Base-by-base conservation (phyloP, 2,113 vertebrate species). In the Phaethon lepturus region DNA sequence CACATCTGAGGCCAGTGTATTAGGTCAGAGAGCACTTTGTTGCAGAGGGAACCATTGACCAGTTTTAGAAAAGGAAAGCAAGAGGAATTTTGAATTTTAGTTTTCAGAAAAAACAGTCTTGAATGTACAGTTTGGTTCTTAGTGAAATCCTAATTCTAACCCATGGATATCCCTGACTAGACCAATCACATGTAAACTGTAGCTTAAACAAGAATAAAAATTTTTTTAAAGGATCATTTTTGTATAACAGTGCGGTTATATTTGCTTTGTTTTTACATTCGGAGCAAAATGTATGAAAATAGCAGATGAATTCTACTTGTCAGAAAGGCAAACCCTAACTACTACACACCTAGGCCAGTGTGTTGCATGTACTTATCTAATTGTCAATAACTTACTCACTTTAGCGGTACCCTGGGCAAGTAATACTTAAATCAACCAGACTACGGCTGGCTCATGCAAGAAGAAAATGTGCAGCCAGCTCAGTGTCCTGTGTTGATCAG, bases 341-440 rank as follows among this genome's bases (percentile, higher is more conserved):
- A 52, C 2, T 75, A 66, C 47, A 7, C 31, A 15, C 20, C 28
- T 80, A 80, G 23, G 67, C 28, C 35, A 66, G 24, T 35, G n/a
- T 0, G 3, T 76, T 92, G 26, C 22, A 18, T 17, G 4, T 59
- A 24, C 33, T 75, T 88, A 73, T 0, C 29, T 84, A 94, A 93
- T 38, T 90, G 28, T 85, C 62, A 38, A 53, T 88, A 73, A 53
- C 10, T 89, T 95, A 6, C 6, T 92, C 44, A 64, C 74, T 94
- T 90, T 45, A 99, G 99, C 99, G 98, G 31, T 99, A 99, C 84
- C 99, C 99, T 13, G 99, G 99, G 45, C 99, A 99, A 97, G 99
- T 99, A 95, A 99, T 99, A 66, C 98, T 99, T 87, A 99, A 99
- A 98, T 99, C 99, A 94, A 99, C 99, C 53, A 98, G 99, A 60